Conservation (phyloP, 2,888 invertebrate species). For the Trimorus sp. region DNA sequence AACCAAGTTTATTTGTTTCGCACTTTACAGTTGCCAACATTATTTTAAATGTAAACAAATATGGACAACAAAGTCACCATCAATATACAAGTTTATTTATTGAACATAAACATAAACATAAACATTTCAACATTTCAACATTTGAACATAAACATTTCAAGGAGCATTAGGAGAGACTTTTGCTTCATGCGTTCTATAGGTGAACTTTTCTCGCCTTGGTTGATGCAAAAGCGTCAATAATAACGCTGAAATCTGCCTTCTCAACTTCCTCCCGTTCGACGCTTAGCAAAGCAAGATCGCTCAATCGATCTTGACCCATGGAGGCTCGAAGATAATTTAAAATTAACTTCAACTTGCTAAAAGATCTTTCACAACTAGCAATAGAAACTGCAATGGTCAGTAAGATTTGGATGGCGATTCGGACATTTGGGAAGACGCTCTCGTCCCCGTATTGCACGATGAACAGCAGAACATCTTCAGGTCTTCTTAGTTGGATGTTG, state of each 20-base stretch:
- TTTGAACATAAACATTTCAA: too few relatives aligned
- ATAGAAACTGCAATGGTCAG: slow-evolving; percentile 30
- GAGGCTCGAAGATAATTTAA: slow-evolving; percentile 13
- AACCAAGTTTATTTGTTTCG: too few relatives aligned
- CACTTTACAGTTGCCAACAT: too few relatives aligned
- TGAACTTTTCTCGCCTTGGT: neutral
- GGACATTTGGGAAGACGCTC: slow-evolving; percentile 30
- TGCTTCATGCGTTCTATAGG: too few relatives aligned
- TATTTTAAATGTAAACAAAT: too few relatives aligned
- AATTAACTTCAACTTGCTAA: slow-evolving; percentile 28
- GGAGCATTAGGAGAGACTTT: too few relatives aligned
- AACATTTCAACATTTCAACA: too few relatives aligned
- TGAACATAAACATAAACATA: too few relatives aligned
- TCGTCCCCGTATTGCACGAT: slow-evolving; percentile 24
- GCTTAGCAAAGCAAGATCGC: slow-evolving; percentile 17
- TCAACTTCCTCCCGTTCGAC: slow-evolving; percentile 7
- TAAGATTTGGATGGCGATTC: slow-evolving; percentile 12
- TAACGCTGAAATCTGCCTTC: neutral
- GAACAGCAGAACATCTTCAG: slow-evolving; percentile 28
- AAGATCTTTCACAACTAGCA: slow-evolving; percentile 27
- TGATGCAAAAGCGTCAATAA: slow-evolving; percentile 19
- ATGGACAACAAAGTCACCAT: too few relatives aligned
- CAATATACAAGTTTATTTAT: too few relatives aligned
- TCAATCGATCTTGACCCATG: slow-evolving; percentile 16
- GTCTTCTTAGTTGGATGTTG: slow-evolving; percentile 26